Evolutionary conservation across 1,140 invertebrate genomes (phyloP).

Genomic region (Aphelinus certus): DNA sequence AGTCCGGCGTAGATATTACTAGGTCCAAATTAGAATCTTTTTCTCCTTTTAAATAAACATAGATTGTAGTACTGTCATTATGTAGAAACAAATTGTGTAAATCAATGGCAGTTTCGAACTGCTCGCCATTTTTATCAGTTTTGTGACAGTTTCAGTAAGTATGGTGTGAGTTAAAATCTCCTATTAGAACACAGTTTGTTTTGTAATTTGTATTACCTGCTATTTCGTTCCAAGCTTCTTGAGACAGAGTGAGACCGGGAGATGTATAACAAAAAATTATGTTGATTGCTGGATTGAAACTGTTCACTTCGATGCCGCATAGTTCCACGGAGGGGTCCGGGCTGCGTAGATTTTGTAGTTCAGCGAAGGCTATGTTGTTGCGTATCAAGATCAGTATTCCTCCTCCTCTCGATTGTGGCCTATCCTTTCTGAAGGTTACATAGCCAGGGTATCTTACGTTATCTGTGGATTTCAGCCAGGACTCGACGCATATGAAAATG

Average conservation of each 20-base stretch:
- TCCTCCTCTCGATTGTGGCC: neutral
- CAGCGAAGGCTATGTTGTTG: neutral
- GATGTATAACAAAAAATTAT: neutral
- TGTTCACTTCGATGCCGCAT: neutral
- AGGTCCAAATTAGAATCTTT: neutral
- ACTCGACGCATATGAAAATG: no score
- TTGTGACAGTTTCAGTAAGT: constrained; percentile 11
- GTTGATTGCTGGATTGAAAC: neutral
- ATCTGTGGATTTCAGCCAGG: neutral
- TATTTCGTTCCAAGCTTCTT: constrained; percentile 7
- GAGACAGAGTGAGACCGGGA: neutral
- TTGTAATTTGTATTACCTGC: constrained; percentile 2
- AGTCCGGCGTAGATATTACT: neutral
- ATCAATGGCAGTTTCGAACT: neutral
- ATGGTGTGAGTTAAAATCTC: neutral
- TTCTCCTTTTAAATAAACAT: neutral
- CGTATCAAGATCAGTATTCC: neutral
- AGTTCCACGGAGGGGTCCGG: neutral
- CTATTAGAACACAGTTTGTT: neutral
- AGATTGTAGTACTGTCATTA: neutral
- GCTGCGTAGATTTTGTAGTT: neutral
- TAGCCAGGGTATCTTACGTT: neutral
- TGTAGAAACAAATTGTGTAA: neutral
- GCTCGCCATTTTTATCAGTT: neutral
- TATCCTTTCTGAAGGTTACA: neutral